Conservation (phyloP, 2,888 invertebrate species). For the Scaptomyza polygonia region DNA sequence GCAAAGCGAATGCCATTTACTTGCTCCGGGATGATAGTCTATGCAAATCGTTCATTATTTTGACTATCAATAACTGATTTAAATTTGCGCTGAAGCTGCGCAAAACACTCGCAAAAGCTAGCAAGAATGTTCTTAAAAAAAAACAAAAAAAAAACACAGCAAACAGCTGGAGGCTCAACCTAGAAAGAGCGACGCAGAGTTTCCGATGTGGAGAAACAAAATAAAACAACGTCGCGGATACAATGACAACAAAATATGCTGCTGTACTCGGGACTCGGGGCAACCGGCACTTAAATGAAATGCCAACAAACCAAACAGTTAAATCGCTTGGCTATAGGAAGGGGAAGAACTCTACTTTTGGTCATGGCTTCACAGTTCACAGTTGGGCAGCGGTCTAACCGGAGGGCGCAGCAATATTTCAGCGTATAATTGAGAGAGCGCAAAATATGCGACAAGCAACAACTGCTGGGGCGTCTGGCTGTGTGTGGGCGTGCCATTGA, state of each 20-base stretch:
- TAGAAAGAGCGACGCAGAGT: neutral
- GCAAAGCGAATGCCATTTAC: conserved; percentile 17
- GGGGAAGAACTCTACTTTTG: conserved; percentile 1
- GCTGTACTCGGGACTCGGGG: conserved; percentile 53
- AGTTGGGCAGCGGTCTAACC: conserved; percentile 27
- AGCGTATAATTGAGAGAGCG: conserved; percentile 75
- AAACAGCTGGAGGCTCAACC: conserved; percentile 18
- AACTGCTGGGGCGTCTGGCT: conserved; percentile 53
- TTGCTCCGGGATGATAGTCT: conserved; percentile 17
- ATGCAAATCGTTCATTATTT: conserved; percentile 71
- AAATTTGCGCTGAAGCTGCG: conserved; percentile 67
- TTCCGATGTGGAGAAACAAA: conserved; percentile 14
- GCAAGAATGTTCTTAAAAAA: neutral
- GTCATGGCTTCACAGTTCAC: conserved; percentile 20
- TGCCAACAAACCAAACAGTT: conserved; percentile 72
- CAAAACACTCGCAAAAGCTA: conserved; percentile 40
- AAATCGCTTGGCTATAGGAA: conserved; percentile 41
- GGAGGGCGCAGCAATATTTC: conserved; percentile 73
- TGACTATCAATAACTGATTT: conserved; percentile 76
- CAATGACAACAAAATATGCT: conserved; percentile 74
- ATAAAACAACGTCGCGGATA: conserved; percentile 45
- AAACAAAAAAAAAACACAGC: neutral
- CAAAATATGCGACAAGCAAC: conserved; percentile 73
- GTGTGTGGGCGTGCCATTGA: conserved; percentile 52
- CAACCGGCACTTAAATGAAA: conserved; percentile 66